Base-by-base conservation (phyloP, 2,113 vertebrate genomes). In the Amphiprion ocellaris region DNA sequence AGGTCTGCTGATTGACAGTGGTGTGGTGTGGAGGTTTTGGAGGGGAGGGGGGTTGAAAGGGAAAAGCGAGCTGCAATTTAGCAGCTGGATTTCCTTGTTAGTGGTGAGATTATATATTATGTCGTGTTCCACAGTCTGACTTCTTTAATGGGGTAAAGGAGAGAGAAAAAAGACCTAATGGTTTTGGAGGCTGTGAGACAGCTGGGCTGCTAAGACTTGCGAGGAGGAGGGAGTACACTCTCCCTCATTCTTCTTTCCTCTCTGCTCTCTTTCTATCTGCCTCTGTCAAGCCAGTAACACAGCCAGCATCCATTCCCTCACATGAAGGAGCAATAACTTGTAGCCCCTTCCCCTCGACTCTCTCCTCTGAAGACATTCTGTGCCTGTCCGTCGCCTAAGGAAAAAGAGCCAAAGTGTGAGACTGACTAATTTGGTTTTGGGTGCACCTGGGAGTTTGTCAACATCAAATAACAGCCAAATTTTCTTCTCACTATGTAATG, bases 291-390 rank as follows among this genome's bases (percentile, higher is more conserved):
- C 67, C 87, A 87, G 87, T 87, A 91, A 90, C 86, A 87, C 79
- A 60, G 24, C 44, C 71, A 44, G 75, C 86, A 83, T 86, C 63
- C 77, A 78, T 76, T 72, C 84, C 71, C 77, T 84, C 74, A 88
- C 84, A 87, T 84, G 90, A 87, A 86, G 87, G 85, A 82, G 89
- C 88, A 91, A 86, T 92, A 92, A 90, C 84, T 86, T 71, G 82
- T 74, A 28, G 69, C 47, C 10, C 6, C 17, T 50, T 87, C 81
- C 77, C 70, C 71, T 58, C 61, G 10, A 67, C 72, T 83, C 78
- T 37, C 30, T 37, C 60, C 72, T 74, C 85, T 72, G 82, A 68
- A 82, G 77, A 89, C 75, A 79, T 74, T 77, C 73, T 49, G 64
- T 47, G 63, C 53, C 77, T 81, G 58, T 85, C 63, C 76, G 56